Evolutionary conservation across 2,797 vertebrate genomes (phyloP).

Genomic region (Coregonus suidteri): DNA sequence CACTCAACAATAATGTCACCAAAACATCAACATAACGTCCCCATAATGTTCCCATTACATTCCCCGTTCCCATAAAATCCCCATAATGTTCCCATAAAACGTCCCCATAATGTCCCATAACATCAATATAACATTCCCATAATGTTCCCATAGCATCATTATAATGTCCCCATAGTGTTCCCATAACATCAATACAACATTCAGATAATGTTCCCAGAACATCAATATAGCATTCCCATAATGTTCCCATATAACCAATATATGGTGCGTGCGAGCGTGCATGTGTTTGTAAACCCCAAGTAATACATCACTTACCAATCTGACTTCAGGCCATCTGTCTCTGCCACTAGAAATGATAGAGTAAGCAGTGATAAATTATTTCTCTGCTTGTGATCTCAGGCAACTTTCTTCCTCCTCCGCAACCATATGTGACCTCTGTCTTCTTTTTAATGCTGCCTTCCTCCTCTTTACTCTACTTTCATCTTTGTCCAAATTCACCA

Average conservation of each 20-base stretch:
- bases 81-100: no score
- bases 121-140: no score
- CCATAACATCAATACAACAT: no score
- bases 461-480: constrained; percentile 56
- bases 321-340: constrained; percentile 67
- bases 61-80: no score
- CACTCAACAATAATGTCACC: no score
- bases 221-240: neutral
- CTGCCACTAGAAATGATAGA: constrained; percentile 66
- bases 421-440: constrained; percentile 70
- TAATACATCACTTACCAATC: constrained; percentile 60
- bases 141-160: no score
- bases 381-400: constrained; percentile 70
- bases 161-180: no score
- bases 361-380: constrained; percentile 68
- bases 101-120: no score
- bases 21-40: no score
- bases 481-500: constrained; percentile 64
- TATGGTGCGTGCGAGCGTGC: constrained; percentile 24
- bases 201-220: no score
- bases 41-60: no score
- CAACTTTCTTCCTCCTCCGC: constrained; percentile 64
- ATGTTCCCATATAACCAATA: neutral
- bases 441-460: constrained; percentile 49
- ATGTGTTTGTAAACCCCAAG: constrained; percentile 23